Conservation (phyloP, 2,888 invertebrate species). For the Podotricha telesiphe region DNA sequence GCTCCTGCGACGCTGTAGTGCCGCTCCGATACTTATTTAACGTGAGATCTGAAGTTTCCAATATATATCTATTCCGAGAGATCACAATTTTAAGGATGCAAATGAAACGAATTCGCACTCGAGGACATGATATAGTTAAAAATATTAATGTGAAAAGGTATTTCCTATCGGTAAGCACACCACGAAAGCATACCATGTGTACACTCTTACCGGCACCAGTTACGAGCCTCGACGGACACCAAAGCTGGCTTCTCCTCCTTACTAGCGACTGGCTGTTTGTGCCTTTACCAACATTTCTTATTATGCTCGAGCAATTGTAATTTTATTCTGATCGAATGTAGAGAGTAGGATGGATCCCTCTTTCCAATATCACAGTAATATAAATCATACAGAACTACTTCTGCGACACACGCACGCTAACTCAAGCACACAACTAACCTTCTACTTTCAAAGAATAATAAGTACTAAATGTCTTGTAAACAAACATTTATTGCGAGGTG, state of each 20-base stretch:
- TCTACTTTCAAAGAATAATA: constrained; percentile 41
- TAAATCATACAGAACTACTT: constrained; percentile 66
- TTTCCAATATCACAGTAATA: constrained; percentile 78
- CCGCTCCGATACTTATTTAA: constrained; percentile 27
- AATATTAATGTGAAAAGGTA: constrained; percentile 83
- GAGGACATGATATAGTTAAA: constrained; percentile 84
- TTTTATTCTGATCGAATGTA: constrained; percentile 59
- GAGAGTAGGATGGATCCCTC: constrained; percentile 60
- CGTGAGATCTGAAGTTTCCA: constrained; percentile 80
- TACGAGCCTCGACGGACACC: constrained; percentile 71
- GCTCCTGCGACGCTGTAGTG: constrained; percentile 39
- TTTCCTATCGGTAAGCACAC: constrained; percentile 82
- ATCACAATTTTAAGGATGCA: constrained; percentile 73
- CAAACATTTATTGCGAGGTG: constrained; percentile 44
- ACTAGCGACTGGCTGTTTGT: constrained; percentile 63
- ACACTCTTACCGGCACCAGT: constrained; percentile 71
- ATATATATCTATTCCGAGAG: constrained; percentile 62
- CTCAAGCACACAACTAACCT: constrained; percentile 59
- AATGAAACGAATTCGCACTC: constrained; percentile 77
- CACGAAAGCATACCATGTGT: constrained; percentile 70
- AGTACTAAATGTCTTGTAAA: constrained; percentile 42
- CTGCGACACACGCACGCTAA: constrained; percentile 55
- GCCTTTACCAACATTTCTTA: constrained; percentile 70
- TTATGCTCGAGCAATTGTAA: constrained; percentile 54
- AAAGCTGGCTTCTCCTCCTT: constrained; percentile 80